phyloP scores from a whole-genome alignment of 2,888 invertebrate species.

The Vannuccia rotundouncinata region DNA sequence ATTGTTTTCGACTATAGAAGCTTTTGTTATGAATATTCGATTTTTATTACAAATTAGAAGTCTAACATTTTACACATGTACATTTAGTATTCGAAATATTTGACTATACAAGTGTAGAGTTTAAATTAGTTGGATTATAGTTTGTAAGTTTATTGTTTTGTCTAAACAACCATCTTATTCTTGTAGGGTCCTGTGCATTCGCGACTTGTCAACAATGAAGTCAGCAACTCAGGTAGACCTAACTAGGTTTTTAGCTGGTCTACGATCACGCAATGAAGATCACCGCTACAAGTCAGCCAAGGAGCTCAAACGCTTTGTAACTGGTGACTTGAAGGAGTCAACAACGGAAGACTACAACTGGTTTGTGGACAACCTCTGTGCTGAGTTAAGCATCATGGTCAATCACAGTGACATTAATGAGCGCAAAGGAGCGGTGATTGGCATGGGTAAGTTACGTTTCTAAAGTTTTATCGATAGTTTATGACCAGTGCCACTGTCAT shows the following conservation, averaged over 20 bases:
- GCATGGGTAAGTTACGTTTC: neutral
- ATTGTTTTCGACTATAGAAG: too few relatives aligned
- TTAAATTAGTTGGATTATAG: too few relatives aligned
- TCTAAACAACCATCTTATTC: too few relatives aligned
- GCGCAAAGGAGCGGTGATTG: neutral
- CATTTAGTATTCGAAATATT: too few relatives aligned
- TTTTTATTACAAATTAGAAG: too few relatives aligned
- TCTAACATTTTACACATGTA: too few relatives aligned
- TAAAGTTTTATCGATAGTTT: neutral
- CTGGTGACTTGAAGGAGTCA: conserved; percentile 79
- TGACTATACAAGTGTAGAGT: too few relatives aligned
- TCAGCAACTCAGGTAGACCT: neutral
- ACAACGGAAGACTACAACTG: conserved; percentile 79
- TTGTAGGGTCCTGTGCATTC: too few relatives aligned
- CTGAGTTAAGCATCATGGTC: conserved; percentile 72
- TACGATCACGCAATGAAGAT: conserved; percentile 34
- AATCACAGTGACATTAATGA: conserved; percentile 10
- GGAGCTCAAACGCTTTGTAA: conserved; percentile 78
- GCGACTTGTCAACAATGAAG: neutral
- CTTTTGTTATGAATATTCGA: too few relatives aligned
- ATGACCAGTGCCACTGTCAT: too few relatives aligned
- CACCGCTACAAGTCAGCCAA: conserved; percentile 63
- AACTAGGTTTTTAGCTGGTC: conserved; percentile 30
- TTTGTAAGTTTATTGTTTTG: too few relatives aligned
- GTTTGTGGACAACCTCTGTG: conserved; percentile 89